Conservation (phyloP, 2,797 vertebrate species). For the Perodicticus potto region DNA sequence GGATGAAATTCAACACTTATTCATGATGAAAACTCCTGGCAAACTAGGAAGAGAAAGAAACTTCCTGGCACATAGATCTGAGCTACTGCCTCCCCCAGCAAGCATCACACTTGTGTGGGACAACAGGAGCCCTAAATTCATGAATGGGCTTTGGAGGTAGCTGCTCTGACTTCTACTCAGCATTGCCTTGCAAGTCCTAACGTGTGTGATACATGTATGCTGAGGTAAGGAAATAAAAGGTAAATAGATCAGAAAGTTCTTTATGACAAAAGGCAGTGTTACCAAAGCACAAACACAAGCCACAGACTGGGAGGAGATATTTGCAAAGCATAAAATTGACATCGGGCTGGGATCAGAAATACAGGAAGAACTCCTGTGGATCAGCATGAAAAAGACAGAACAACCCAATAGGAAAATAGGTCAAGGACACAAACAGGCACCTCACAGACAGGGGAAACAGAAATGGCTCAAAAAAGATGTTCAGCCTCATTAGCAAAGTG, state of each 20-base stretch:
- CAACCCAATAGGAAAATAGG: not conserved
- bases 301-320: not conserved
- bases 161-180: accelerated
- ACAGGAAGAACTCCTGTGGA: not conserved
- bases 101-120: not conserved
- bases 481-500: not conserved
- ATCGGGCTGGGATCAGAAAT: accelerated
- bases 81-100: not conserved
- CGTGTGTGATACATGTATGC: not conserved
- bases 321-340: not conserved
- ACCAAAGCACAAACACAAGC: not conserved
- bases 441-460: not conserved
- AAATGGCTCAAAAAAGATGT: not conserved
- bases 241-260: not conserved
- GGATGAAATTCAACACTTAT: not conserved
- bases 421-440: not conserved
- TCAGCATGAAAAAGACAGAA: not conserved
- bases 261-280: not conserved
- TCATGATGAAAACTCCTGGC: not conserved
- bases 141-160: not conserved
- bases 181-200: not conserved
- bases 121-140: not conserved
- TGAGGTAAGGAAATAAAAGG: not conserved
- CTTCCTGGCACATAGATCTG: not conserved
- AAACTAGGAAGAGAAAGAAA: not conserved